Percentiles rank a stretch among this genome's conserved stretches.
Evolutionary conservation across 2,888 invertebrate genomes (phyloP).

Genomic region (Cheilosia urbana): DNA sequence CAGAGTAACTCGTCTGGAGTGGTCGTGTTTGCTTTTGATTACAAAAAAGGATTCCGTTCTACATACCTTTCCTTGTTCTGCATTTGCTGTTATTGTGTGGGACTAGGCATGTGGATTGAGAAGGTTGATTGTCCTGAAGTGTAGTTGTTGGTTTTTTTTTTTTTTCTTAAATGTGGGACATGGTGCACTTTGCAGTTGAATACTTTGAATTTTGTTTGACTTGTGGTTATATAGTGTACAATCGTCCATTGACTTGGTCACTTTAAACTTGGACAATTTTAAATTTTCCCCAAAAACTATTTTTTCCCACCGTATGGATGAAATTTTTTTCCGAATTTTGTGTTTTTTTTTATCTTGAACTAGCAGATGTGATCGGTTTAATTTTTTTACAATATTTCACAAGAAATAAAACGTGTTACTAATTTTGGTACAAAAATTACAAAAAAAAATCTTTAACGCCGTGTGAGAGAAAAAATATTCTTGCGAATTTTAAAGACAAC

Average conservation of each 20-base stretch:
- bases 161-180: slow-evolving; percentile 55
- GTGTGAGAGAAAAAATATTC: neutral
- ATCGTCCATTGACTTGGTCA: slow-evolving; percentile 50
- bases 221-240: slow-evolving; percentile 32
- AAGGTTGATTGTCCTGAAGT: slow-evolving; percentile 72
- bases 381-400: no score
- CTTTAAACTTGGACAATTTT: slow-evolving; percentile 49
- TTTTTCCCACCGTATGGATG: slow-evolving; percentile 62
- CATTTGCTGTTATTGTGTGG: slow-evolving; percentile 24
- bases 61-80: slow-evolving; percentile 14
- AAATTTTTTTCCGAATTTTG: slow-evolving; percentile 7
- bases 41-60: slow-evolving; percentile 57
- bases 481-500: neutral
- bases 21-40: slow-evolving; percentile 76
- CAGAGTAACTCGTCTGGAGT: slow-evolving; percentile 77
- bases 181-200: slow-evolving; percentile 48
- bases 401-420: neutral
- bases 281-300: slow-evolving; percentile 3
- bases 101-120: slow-evolving; percentile 62
- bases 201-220: slow-evolving; percentile 34
- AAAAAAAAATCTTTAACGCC: neutral
- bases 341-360: neutral
- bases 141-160: slow-evolving; percentile 11
- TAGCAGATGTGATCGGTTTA: slow-evolving; percentile 1
- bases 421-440: neutral